Base-by-base conservation (phyloP, 2,888 invertebrate species). In the Malthinus flaveolus region DNA sequence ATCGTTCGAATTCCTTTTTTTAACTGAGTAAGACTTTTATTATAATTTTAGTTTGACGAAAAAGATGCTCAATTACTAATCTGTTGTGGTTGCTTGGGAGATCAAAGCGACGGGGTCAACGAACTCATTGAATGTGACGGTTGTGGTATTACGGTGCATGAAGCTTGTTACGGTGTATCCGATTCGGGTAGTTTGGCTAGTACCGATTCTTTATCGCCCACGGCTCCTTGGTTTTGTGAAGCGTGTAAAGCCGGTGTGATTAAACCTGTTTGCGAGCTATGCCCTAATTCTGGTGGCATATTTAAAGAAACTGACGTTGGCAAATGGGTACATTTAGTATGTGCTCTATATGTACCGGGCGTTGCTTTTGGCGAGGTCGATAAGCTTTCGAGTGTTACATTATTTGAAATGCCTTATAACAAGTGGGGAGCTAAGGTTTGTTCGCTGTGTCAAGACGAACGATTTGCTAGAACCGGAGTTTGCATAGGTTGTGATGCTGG, bases 211-310 rank as follows among this genome's bases (percentile, higher is more conserved):
- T 89, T 95, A 0, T 94, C 95, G 52, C 95, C 96, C 31, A 97
- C 97, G 0, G 97, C 98, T 65, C 97, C 97, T 0, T 99, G 99
- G 99, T 99, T 99, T 79, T 99, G 99, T 81, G 98, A 99, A 78
- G 94, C 97, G 4, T 99, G 99, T 74, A 90, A 93, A 70, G 95
- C 95, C 12, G 95, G 94, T 0, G 88, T 93, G 9, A 86, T 84
- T 9, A 90, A 91, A 75, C 97, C 97, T 0, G 87, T 85, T 34
- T 99, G 99, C 78, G 97, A 98, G 80, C 81, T 99, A 10, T 99
- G 99, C 75, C 98, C 98, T 0, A 96, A 95, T 76, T 86, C 84
- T 74, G 90, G 90, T 69, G 95, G 90, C 66, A 97, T 89, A 78
- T 97, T 87, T 76, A 99, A 99, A 79, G 95, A 97, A 79, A 97